Percentiles rank a stretch among this genome's conserved stretches.
Conservation (phyloP, 2,888 invertebrate genomes). For the Fragum sueziense region DNA sequence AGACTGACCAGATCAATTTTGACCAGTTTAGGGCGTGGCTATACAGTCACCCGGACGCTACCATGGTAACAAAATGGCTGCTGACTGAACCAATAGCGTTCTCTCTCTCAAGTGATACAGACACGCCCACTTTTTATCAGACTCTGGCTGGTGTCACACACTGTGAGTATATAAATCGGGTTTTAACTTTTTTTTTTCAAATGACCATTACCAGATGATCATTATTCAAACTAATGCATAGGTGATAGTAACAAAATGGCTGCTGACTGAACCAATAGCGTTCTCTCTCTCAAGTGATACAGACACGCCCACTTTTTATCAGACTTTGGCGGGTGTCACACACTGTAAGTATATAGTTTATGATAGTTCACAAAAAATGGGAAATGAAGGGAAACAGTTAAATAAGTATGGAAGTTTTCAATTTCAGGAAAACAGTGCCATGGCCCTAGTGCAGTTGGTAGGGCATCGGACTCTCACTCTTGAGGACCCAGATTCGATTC, state of each 20-base stretch:
- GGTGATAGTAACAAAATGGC: slow-evolving; percentile 86
- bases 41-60: slow-evolving; percentile 88
- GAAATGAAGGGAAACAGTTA: too few relatives aligned
- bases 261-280: slow-evolving; percentile 87
- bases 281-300: slow-evolving; percentile 90
- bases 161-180: slow-evolving; percentile 86
- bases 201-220: too few relatives aligned
- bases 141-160: slow-evolving; percentile 97
- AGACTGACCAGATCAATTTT: slow-evolving; percentile 83
- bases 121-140: slow-evolving; percentile 95
- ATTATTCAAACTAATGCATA: too few relatives aligned
- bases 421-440: too few relatives aligned
- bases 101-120: slow-evolving; percentile 90
- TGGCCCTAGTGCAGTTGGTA: too few relatives aligned
- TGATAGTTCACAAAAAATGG: too few relatives aligned
- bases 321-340: slow-evolving; percentile 96
- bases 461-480: too few relatives aligned
- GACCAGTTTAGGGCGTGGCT: slow-evolving; percentile 90
- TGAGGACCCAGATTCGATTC: too few relatives aligned
- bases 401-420: too few relatives aligned
- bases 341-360: slow-evolving; percentile 89
- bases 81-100: slow-evolving; percentile 87
- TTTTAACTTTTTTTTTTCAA: too few relatives aligned
- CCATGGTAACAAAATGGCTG: slow-evolving; percentile 87
- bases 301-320: slow-evolving; percentile 94